Percentiles rank a stretch among this genome's conserved stretches.
Evolutionary conservation across 2,888 invertebrate species (phyloP).

Genomic region (Timema cristinae): DNA sequence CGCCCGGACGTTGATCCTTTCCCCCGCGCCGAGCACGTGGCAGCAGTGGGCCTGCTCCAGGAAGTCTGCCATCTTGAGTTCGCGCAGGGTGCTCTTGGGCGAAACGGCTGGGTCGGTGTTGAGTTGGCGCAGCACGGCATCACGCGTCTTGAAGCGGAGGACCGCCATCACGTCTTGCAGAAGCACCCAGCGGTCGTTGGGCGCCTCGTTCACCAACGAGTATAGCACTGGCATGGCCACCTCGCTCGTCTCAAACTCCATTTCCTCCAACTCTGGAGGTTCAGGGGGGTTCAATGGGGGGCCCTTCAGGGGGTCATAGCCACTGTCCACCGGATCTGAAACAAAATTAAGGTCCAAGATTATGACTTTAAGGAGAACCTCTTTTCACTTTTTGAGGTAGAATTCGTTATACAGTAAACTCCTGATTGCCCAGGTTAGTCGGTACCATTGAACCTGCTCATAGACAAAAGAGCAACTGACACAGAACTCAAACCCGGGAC

Average conservation of each 20-base stretch:
- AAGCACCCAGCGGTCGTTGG: conserved; percentile 73
- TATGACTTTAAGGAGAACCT: too few species aligned
- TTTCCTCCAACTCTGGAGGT: conserved; percentile 50
- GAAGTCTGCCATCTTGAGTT: conserved; percentile 75
- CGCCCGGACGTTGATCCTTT: conserved; percentile 73
- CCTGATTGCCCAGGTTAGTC: too few species aligned
- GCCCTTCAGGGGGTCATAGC: conserved; percentile 58
- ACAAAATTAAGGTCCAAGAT: too few species aligned
- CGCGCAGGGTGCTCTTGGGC: conserved; percentile 53
- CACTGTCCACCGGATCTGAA: conserved; percentile 49
- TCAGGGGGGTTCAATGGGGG: conserved; percentile 54
- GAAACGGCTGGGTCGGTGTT: conserved; percentile 49
- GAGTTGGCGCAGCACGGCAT: conserved; percentile 71
- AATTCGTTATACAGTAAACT: too few species aligned
- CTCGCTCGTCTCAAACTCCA: conserved; percentile 80
- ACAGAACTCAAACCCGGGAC: too few species aligned
- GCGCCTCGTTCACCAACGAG: conserved; percentile 57
- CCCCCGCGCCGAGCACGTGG: conserved; percentile 71
- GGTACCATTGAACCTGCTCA: too few species aligned
- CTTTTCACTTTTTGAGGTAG: too few species aligned
- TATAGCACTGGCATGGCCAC: conserved; percentile 76
- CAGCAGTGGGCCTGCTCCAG: conserved; percentile 75
- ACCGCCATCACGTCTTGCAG: conserved; percentile 74
- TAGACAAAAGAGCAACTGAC: too few species aligned
- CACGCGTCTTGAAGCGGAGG: conserved; percentile 75